Conservation (phyloP, 2,888 invertebrate species). For the Oscheius sp. region DNA sequence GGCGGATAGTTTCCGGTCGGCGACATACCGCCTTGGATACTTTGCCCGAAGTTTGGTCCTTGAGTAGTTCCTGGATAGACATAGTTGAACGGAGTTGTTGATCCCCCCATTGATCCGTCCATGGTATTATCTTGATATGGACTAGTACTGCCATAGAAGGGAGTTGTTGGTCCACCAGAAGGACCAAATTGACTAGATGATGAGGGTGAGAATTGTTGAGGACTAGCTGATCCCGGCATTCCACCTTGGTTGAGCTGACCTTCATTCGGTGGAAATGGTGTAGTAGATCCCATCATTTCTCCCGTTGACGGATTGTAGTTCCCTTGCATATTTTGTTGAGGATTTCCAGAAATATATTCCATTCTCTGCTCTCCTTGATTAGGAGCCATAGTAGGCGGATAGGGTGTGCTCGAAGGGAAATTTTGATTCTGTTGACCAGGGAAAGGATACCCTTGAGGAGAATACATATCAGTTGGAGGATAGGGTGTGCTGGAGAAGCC, state of each 20-base stretch:
- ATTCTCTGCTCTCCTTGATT: background rate
- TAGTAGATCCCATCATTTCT: background rate
- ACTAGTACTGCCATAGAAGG: background rate
- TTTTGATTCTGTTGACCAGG: background rate
- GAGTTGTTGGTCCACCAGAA: background rate
- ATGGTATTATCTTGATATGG: background rate
- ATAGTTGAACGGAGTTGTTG: background rate
- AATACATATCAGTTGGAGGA: background rate
- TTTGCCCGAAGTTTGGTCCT: background rate
- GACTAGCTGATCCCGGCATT: background rate
- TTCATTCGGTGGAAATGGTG: background rate
- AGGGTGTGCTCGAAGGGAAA: constrained; percentile 4
- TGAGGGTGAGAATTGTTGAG: background rate
- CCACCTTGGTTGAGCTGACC: constrained; percentile 16
- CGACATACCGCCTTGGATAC: background rate
- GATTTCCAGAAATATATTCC: background rate
- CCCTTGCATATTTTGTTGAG: background rate
- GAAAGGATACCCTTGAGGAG: background rate
- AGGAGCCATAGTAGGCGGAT: background rate
- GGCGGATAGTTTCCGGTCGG: constrained; percentile 25
- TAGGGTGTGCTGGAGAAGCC: too few species aligned
- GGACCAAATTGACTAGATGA: background rate
- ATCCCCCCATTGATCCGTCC: background rate
- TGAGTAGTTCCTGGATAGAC: background rate
- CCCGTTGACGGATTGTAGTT: background rate